Percentiles rank a stretch among this genome's conserved stretches.
Conservation (phyloP, 2,888 invertebrate species). For the Drosophila atripex region DNA sequence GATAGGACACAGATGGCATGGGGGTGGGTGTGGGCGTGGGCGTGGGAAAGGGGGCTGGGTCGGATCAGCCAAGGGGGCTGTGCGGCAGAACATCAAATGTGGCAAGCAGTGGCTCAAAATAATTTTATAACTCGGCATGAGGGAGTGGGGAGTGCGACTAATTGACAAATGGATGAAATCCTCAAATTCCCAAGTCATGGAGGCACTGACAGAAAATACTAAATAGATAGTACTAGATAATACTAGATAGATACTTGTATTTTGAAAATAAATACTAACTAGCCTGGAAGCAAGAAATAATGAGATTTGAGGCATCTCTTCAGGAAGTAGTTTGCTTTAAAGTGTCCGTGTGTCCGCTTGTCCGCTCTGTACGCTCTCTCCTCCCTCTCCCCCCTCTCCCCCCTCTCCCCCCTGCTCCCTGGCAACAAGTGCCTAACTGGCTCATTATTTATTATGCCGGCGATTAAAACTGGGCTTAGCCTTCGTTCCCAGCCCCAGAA, state of each 20-base stretch:
- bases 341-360: too few relatives aligned
- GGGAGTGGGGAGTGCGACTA: constrained; percentile 11
- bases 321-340: too few relatives aligned
- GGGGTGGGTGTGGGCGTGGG: too few relatives aligned
- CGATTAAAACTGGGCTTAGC: constrained; percentile 1
- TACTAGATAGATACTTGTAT: too few relatives aligned
- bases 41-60: background rate
- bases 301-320: too few relatives aligned
- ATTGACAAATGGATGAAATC: constrained; percentile 39
- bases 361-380: too few relatives aligned
- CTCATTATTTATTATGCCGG: background rate
- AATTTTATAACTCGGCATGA: constrained; percentile 40
- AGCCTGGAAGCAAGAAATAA: too few relatives aligned
- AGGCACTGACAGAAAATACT: constrained; percentile 7
- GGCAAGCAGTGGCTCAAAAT: constrained; percentile 19
- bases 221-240: too few relatives aligned
- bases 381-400: too few relatives aligned
- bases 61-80: background rate
- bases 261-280: too few relatives aligned
- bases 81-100: constrained; percentile 44
- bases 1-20: background rate
- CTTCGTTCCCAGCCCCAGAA: background rate
- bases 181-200: constrained; percentile 5
- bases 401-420: background rate
- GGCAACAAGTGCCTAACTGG: background rate